Evolutionary conservation across 2,113 vertebrate species (phyloP).

Genomic region (Colossoma macropomum): DNA sequence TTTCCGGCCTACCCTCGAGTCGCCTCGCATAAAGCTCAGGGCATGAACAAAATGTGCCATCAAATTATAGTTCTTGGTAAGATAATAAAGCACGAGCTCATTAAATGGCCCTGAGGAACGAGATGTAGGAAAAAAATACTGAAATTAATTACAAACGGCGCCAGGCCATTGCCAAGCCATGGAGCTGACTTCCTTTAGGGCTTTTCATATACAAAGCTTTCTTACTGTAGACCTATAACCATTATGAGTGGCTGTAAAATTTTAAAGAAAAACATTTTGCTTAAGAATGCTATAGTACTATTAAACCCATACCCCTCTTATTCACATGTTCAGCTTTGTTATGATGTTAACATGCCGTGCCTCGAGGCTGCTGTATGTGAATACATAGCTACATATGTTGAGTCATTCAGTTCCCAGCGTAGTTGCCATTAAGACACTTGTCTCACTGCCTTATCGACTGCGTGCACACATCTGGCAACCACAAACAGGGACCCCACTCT

Average conservation of each 20-base stretch:
- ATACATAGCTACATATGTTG: background rate
- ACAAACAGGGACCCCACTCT: slow-evolving; percentile 63
- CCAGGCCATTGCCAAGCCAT: slow-evolving; percentile 6
- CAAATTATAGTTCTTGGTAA: slow-evolving; percentile 18
- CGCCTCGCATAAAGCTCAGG: slow-evolving; percentile 53
- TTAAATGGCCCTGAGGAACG: background rate
- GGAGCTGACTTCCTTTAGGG: background rate
- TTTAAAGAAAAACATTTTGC: background rate
- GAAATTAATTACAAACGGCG: slow-evolving; percentile 19
- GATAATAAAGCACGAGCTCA: slow-evolving; percentile 14
- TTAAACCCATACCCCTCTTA: background rate
- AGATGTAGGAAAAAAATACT: background rate
- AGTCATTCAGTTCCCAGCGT: slow-evolving; percentile 1
- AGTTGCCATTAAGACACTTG: slow-evolving; percentile 59
- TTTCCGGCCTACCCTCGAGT: slow-evolving; percentile 54
- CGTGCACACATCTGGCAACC: slow-evolving; percentile 73
- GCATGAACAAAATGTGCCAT: slow-evolving; percentile 56
- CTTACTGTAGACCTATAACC: background rate
- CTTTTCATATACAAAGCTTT: background rate
- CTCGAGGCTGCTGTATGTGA: slow-evolving; percentile 11
- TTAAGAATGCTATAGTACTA: background rate
- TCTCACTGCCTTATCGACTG: slow-evolving; percentile 52
- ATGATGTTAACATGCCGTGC: background rate
- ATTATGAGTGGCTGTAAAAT: background rate
- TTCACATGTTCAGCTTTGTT: background rate